Evolutionary conservation across 2,888 invertebrate species (phyloP).

Genomic region (Lithophane socia): DNA sequence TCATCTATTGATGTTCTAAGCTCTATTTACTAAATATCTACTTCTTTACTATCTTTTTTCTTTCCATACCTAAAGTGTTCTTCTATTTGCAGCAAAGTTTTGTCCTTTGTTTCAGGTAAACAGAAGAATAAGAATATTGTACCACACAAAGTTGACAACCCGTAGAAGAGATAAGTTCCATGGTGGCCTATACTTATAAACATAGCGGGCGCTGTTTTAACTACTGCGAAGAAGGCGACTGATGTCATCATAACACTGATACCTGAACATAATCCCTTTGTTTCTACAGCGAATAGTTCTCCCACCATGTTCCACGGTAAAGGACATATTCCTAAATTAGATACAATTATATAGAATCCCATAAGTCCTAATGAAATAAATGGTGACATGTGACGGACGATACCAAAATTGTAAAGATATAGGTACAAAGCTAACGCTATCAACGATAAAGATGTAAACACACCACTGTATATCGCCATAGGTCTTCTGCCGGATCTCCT

Average conservation of each 20-base stretch:
- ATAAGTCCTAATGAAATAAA: constrained; percentile 88
- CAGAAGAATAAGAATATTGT: constrained; percentile 90
- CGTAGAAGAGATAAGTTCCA: constrained; percentile 92
- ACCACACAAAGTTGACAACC: constrained; percentile 90
- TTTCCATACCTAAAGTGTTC: constrained; percentile 87
- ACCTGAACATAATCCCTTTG: constrained; percentile 93
- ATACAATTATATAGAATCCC: constrained; percentile 90
- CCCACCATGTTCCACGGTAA: constrained; percentile 94
- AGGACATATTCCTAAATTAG: constrained; percentile 91
- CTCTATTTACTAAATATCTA: constrained; percentile 52
- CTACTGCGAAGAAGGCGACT: constrained; percentile 92
- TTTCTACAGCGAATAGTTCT: constrained; percentile 92
- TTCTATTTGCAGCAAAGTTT: constrained; percentile 92
- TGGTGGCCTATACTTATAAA: constrained; percentile 89
- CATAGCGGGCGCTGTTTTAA: constrained; percentile 92
- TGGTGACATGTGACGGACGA: constrained; percentile 77
- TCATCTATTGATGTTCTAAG: constrained; percentile 9
- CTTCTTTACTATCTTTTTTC: constrained; percentile 70
- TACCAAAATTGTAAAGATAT: constrained; percentile 77
- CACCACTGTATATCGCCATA: constrained; percentile 91
- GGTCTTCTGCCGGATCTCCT: constrained; percentile 91
- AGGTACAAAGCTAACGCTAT: constrained; percentile 88
- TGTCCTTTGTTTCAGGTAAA: constrained; percentile 93
- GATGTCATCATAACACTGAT: constrained; percentile 92
- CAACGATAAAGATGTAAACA: constrained; percentile 91